Conservation (phyloP, 2,888 invertebrate species). For the Troides aeacus region DNA sequence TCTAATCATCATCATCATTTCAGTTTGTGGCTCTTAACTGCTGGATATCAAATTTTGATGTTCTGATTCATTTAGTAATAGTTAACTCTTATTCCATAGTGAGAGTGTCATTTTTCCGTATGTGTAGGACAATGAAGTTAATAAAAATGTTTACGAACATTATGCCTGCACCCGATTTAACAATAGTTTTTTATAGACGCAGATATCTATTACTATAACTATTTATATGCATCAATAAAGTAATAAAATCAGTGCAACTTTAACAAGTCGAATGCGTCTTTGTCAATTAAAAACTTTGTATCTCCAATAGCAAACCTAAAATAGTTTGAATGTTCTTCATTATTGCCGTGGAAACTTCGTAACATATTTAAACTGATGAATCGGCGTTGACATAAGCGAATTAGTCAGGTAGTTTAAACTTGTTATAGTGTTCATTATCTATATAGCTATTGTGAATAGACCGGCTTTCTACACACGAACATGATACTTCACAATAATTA, state of each 20-base stretch:
- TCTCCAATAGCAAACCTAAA: not conserved
- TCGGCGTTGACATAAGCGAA: not conserved
- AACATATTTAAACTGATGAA: not conserved
- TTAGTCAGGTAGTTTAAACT: not conserved
- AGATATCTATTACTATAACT: not conserved
- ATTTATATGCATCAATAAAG: not conserved
- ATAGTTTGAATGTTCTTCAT: not conserved
- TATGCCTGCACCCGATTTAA: too few species aligned
- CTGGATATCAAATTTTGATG: too few species aligned
- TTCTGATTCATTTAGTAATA: too few species aligned
- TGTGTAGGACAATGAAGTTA: too few species aligned
- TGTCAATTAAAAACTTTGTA: not conserved
- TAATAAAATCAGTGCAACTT: not conserved
- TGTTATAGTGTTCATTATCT: not conserved
- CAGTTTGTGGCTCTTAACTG: too few species aligned
- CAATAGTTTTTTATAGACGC: too few species aligned
- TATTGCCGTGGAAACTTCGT: conserved; percentile 7
- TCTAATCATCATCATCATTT: too few species aligned
- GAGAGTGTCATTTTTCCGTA: too few species aligned
- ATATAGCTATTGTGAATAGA: not conserved
- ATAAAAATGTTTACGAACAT: too few species aligned
- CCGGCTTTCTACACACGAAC: not conserved
- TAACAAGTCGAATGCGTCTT: not conserved
- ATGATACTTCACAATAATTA: not conserved
- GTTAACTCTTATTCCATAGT: too few species aligned